Conservation (phyloP, 2,888 invertebrate species). For the Coleophora flavipennella region DNA sequence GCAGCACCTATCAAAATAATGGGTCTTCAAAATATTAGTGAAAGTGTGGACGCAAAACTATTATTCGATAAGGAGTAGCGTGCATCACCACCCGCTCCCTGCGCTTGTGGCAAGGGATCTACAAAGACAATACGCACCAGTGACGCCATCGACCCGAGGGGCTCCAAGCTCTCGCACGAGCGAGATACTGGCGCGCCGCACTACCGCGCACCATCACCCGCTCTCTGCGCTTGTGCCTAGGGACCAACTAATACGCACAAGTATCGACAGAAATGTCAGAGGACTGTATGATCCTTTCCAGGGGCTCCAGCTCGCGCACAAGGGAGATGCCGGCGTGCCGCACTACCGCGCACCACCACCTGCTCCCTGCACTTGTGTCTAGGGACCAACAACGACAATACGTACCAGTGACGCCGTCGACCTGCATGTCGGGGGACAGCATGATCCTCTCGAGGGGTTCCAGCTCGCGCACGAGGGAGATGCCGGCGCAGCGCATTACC, state of each 20-base stretch:
- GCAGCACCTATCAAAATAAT: too few species aligned
- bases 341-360: conserved; percentile 80
- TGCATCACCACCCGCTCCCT: conserved; percentile 72
- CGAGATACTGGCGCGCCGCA: conserved; percentile 87
- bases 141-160: conserved; percentile 44
- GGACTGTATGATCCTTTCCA: conserved; percentile 81
- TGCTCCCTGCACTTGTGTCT: conserved; percentile 37
- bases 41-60: too few species aligned
- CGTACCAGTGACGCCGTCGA: too few species aligned
- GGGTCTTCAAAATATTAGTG: too few species aligned
- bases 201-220: conserved; percentile 78
- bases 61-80: too few species aligned
- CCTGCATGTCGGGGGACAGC: conserved; percentile 70
- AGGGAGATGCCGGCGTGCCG: conserved; percentile 88
- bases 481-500: conserved; percentile 84
- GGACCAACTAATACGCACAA: neutral
- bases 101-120: too few species aligned
- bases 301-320: conserved; percentile 84
- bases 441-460: conserved; percentile 85
- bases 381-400: neutral
- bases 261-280: too few species aligned
- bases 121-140: too few species aligned
- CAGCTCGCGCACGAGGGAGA: conserved; percentile 86
- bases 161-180: conserved; percentile 88
- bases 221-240: conserved; percentile 33